Conservation (phyloP, 2,797 vertebrate genomes). For the Chaetodon trifasciatus region DNA sequence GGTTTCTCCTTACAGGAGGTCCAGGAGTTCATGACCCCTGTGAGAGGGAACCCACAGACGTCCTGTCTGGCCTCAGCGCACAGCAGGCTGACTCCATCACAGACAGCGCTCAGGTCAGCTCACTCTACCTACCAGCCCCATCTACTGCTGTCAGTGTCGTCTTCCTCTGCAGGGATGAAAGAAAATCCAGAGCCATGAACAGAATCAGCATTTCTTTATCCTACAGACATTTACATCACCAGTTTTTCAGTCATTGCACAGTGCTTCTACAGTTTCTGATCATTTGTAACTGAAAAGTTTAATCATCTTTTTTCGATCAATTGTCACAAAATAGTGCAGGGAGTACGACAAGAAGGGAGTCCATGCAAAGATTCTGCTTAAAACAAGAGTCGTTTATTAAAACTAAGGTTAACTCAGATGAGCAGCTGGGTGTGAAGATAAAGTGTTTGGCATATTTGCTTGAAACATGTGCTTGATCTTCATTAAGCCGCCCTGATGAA, state of each 20-base stretch:
- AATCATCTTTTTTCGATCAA: too few species aligned
- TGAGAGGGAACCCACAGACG: conserved; percentile 91
- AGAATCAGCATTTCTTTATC: background rate
- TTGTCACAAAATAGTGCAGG: background rate
- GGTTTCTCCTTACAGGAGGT: conserved; percentile 82
- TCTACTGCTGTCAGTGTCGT: background rate
- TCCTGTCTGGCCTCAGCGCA: conserved; percentile 88
- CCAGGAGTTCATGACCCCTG: conserved; percentile 94
- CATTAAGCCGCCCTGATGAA: background rate
- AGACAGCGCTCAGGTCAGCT: conserved; percentile 91
- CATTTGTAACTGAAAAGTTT: too few species aligned
- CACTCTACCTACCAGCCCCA: background rate
- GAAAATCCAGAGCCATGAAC: background rate
- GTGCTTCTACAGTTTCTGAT: background rate
- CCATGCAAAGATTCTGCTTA: background rate
- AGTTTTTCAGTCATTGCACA: background rate
- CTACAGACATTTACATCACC: background rate
- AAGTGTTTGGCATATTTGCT: background rate
- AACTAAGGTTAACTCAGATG: background rate
- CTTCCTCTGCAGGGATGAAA: conserved; percentile 1
- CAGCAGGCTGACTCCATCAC: conserved; percentile 92
- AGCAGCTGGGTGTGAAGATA: background rate
- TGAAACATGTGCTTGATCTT: background rate
- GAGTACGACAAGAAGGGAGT: background rate
- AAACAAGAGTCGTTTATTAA: background rate